Evolutionary conservation across 2,113 vertebrate genomes (phyloP), one percentile per base, ranked within the genome.

Genomic region (Nipponia nippon): DNA sequence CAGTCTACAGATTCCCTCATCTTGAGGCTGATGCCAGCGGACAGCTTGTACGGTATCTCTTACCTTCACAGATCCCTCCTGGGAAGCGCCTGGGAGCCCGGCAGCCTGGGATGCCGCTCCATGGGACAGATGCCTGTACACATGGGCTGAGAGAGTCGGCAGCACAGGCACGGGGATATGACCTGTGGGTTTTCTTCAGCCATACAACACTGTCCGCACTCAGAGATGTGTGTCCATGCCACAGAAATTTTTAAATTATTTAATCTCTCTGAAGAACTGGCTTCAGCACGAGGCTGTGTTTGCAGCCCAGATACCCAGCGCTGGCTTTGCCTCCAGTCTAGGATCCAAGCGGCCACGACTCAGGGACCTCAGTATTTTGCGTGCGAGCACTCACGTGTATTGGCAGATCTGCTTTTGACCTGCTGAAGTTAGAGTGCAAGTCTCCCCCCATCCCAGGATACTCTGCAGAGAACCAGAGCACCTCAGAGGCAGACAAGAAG

Each of bases 341-440:
- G 36, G 61, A 85, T 58, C 32, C 32, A 70, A 49, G 46, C 0
- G 3, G 14, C 30, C 50, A 47, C 0, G 0, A 59, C 44, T 29
- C 6, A 2, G 7, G 26, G 36, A 84, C 25, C 8, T 79, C 50
- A 13, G 3, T 3, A 11, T 61, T 55, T 56, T 40, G 13, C 1
- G 2, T 19, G n/a, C 5, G 6, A 25, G 14, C 22, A 19, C 23
- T 55, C 8, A 0, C 1, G 0, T 21, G 11, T 44, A 42, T 53
- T 62, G 55, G 22, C 50, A 88, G 13, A 72, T 34, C 47, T 80
- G 36, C 36, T 79, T 34, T 29, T 47, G 38, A 63, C 42, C 7
- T 20, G 58, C 34, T 84, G 21, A 47, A 49, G 30, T 38, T 9
- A 34, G 6, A 94, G 56, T 8, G 79, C 7, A 70, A 89, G 49